Base-by-base conservation (phyloP, 1,140 invertebrate species). In the Trichoplusia ni region DNA sequence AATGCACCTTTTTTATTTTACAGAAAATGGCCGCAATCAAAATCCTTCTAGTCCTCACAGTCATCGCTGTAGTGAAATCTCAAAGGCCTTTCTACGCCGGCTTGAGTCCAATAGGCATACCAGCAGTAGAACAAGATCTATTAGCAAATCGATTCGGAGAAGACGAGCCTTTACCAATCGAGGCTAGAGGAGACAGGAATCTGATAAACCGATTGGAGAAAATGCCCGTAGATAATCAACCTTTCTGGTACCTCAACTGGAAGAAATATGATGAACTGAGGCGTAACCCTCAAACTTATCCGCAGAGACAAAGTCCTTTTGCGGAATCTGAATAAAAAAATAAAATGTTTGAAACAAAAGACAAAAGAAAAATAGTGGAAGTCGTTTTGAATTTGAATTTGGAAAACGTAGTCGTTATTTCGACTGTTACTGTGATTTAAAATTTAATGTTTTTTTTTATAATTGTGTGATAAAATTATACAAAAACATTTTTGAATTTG, bases 241-340 rank as follows among this genome's bases (percentile, higher is more conserved):
- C 93, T 0, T 93, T 93, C 66, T 93, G 92, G 92, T 91, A 88
- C 27, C 21, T 93, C 2, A 93, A 93, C 61, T 89, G 89, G 79
- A 77, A 82, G 21, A 81, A 90, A 1, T 92, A 93, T 11, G 88
- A 92, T 35, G 81, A 44, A 1, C 46, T 88, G 0, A 87, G 90
- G 21, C 81, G 73, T 18, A 82, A 83, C 21, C 84, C 81, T 8
- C 76, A 85, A 56, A 82, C 74, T 4, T 89, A 75, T 11, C 79
- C 72, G 1, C 61, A 67, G 8, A 79, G 72, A 16, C 75, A 73
- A 0, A 85, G 75, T 42, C 49, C 35, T 6, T 85, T 83, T 40
- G 65, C 68, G 25, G 61, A 64, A 7, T 37, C 46, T 46, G 63
- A 61, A 29, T 23, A 42, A 44, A 51, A 59, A 51, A 44, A 49